Evolutionary conservation across 2,113 vertebrate species (phyloP), one percentile per base, ranked within the genome.

Genomic region (Cryptotis parvus): DNA sequence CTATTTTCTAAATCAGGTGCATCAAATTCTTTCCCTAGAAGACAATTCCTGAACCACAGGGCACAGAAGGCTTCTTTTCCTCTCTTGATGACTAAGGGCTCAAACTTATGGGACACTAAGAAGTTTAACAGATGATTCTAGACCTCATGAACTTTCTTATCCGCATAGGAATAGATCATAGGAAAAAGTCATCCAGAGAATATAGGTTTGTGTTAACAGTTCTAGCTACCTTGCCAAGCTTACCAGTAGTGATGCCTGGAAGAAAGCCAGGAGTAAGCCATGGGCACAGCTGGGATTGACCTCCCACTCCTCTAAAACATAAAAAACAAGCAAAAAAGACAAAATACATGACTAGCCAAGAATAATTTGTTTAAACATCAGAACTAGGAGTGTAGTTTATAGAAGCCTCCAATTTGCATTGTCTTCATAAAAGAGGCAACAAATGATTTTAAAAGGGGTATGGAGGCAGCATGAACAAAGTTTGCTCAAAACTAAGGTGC

Each of bases 381-480:
- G 82, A 27, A 77, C 6, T 2, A 8, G 26, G 39, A 43, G n/a
- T 82, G n/a, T 33, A 82, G 27, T 35, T 69, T 91, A 55, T 65
- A 31, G n/a, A 74, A 69, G 29, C 4, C 29, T 82, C 22, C 52
- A 52, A 70, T 63, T 7, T 31, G 66, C 35, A 72, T 11, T 55
- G 12, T 61, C 10, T 26, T 55, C 65, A 52, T 41, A 68, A 73
- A 81, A 86, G 27, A 82, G 4, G 41, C 18, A 31, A 81, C 9
- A 63, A 75, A 49, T 79, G 69, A 18, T 75, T 74, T 77, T 74
- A 84, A 84, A 87, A 70, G 69, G n/a, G n/a, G 61, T 61, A 68
- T 18, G 4, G 26, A 77, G 4, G 41, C 14, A 43, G 26, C 20
- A 43, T 52, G 33, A 83, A 26, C 37, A 61, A 77, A 9, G 7